A percentile compares a stretch with the other conserved stretches of the same genome.
These are phyloP conservation scores for Pipistrellus pygmaeus DNA, from an alignment of 2,797 vertebrate genomes.

Conservation along the genomic window DNA sequence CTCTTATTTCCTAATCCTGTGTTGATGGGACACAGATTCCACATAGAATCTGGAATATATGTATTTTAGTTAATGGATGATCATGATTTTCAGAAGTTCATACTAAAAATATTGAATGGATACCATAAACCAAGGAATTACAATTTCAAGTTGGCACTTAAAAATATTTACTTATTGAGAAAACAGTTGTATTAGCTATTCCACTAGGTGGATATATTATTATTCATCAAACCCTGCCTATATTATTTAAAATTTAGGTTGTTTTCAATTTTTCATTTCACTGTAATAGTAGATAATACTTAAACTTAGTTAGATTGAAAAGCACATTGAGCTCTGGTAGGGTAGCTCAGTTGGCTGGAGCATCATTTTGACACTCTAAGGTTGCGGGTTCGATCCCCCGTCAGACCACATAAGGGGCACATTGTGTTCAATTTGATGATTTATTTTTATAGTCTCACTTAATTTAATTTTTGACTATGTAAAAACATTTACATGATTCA, in stretches of 20 bases:
- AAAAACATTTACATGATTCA: not conserved
- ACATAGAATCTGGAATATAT: not conserved
- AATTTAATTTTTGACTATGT: constrained; percentile 25
- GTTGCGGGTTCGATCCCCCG: not conserved
- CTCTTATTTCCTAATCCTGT: not conserved
- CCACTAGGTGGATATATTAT: not conserved
- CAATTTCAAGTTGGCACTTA: not conserved
- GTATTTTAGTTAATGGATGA: not conserved
- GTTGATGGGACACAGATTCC: not conserved
- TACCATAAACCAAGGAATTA: constrained; percentile 13
- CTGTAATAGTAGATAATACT: not conserved
- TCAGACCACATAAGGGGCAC: not conserved
- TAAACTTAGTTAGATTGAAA: constrained; percentile 22
- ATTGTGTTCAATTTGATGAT: not conserved
- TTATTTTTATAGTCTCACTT: not conserved
- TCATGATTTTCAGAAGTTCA: constrained; percentile 42
- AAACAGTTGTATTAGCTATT: constrained; percentile 29
- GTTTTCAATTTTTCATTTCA: not conserved
- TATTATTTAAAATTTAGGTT: constrained; percentile 40
- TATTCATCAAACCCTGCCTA: not conserved
- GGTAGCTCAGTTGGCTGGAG: not conserved
- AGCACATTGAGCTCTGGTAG: not conserved
- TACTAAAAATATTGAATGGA: constrained; percentile 8
- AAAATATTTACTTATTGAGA: not conserved
- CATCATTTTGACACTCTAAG: not conserved